Evolutionary conservation across 2,888 invertebrate genomes (phyloP).

Genomic region (Oscheius sp.): DNA sequence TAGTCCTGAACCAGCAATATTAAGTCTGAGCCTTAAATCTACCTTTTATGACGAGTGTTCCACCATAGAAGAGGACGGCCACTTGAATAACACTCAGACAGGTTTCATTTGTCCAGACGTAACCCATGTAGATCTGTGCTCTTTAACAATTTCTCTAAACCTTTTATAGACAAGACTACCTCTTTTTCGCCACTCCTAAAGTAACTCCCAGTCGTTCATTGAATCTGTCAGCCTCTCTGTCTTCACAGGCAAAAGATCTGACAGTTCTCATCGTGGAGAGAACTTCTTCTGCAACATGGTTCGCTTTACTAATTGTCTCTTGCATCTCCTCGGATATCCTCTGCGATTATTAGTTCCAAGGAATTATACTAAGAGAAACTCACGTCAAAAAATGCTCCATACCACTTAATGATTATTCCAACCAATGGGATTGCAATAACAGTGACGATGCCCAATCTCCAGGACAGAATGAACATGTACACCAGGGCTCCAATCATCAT

Average conservation of each 20-base stretch:
- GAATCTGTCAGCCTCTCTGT: slow-evolving; percentile 73
- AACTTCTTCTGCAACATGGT: slow-evolving; percentile 75
- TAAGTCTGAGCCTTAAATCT: no score
- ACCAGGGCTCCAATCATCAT: slow-evolving; percentile 71
- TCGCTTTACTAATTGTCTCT: slow-evolving; percentile 74
- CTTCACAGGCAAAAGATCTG: slow-evolving; percentile 74
- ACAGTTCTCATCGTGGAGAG: slow-evolving; percentile 75
- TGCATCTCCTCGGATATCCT: slow-evolving; percentile 74
- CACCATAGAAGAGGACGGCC: slow-evolving; percentile 75
- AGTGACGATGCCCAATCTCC: slow-evolving; percentile 74
- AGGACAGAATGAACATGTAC: slow-evolving; percentile 75
- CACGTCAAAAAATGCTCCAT: slow-evolving; percentile 75
- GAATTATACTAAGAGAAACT: slow-evolving; percentile 10
- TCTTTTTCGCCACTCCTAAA: slow-evolving; percentile 56
- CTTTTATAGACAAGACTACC: slow-evolving; percentile 8
- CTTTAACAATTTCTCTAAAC: slow-evolving; percentile 8
- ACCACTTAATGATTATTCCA: slow-evolving; percentile 73
- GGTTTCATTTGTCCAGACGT: slow-evolving; percentile 74
- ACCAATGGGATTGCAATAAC: slow-evolving; percentile 75
- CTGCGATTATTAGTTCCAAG: slow-evolving; percentile 51
- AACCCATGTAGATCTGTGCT: slow-evolving; percentile 74
- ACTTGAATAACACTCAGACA: slow-evolving; percentile 67
- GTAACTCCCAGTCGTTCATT: slow-evolving; percentile 59
- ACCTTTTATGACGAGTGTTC: slow-evolving; percentile 74
- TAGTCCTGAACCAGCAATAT: slow-evolving; percentile 10